Percentiles rank a stretch among this genome's conserved stretches.
These are phyloP conservation scores for Habropoda laboriosa DNA, from an alignment of 1,140 invertebrate species.

Conservation along the genomic window DNA sequence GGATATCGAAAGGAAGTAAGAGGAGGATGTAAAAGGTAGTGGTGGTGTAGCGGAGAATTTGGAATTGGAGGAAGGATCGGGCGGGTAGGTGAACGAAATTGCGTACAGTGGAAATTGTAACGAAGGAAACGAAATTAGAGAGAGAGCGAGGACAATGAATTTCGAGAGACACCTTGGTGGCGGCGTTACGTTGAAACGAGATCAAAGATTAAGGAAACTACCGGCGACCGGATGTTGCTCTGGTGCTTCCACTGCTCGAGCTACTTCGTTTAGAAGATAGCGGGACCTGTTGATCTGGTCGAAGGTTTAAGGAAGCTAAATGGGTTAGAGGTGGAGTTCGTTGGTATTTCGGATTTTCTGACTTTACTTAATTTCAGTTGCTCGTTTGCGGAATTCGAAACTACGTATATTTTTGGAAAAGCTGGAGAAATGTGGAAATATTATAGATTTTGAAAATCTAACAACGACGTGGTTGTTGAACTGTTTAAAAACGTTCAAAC, in stretches of 20 bases:
- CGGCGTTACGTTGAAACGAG: conserved; percentile 11
- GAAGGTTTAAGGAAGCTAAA: not conserved
- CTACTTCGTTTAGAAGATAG: not conserved
- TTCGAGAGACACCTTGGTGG: conserved; percentile 6
- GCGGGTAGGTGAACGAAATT: conserved; percentile 22
- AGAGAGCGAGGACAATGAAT: not conserved
- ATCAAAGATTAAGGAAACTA: conserved; percentile 26
- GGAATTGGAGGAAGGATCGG: not conserved
- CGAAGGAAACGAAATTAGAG: conserved; percentile 17
- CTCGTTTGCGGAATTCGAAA: too few species aligned
- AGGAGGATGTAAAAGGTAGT: too few species aligned
- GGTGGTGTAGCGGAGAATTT: too few species aligned
- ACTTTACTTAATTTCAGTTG: too few species aligned
- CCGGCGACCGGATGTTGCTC: conserved; percentile 5
- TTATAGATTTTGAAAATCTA: too few species aligned
- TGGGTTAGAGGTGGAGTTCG: too few species aligned
- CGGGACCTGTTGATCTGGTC: conserved; percentile 45
- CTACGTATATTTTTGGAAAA: too few species aligned
- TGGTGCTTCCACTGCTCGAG: not conserved
- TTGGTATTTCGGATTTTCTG: not conserved
- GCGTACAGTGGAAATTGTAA: conserved; percentile 11
- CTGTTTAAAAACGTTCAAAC: too few species aligned
- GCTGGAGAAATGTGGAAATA: too few species aligned
- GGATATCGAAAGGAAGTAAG: too few species aligned
- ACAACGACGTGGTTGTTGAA: too few species aligned